Conservation (phyloP, 2,113 vertebrate species). For the Ptilonorhynchus violaceus region DNA sequence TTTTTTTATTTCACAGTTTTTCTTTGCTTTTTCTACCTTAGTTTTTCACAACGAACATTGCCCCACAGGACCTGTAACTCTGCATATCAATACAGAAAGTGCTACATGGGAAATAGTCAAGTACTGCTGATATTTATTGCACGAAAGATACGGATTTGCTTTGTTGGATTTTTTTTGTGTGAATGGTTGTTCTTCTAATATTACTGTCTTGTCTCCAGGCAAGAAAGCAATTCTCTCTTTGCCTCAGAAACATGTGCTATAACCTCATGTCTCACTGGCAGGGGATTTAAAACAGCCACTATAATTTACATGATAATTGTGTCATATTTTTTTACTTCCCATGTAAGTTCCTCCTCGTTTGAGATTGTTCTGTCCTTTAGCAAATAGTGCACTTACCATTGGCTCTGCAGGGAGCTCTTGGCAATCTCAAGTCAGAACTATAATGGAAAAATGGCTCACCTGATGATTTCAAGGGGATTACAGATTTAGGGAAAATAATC, state of each 20-base stretch:
- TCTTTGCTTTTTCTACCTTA: background rate
- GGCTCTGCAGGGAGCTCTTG: constrained; percentile 15
- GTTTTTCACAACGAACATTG: background rate
- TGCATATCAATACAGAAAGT: background rate
- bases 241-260: constrained; percentile 15
- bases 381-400: background rate
- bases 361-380: constrained; percentile 25
- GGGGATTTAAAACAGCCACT: constrained; percentile 34
- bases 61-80: background rate
- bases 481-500: constrained; percentile 28
- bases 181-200: background rate
- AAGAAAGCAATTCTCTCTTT: constrained; percentile 39
- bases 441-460: constrained; percentile 34
- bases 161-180: background rate
- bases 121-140: background rate
- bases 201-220: constrained; percentile 24
- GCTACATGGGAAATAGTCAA: background rate
- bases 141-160: background rate
- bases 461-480: constrained; percentile 36
- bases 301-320: constrained; percentile 55
- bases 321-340: constrained; percentile 31
- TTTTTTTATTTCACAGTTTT: background rate
- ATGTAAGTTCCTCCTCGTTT: background rate
- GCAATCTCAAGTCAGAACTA: background rate
- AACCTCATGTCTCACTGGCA: constrained; percentile 28